Percentiles rank a stretch among this genome's conserved stretches.
Conservation (phyloP, 2,113 vertebrate genomes). For the Pao palembangensis region DNA sequence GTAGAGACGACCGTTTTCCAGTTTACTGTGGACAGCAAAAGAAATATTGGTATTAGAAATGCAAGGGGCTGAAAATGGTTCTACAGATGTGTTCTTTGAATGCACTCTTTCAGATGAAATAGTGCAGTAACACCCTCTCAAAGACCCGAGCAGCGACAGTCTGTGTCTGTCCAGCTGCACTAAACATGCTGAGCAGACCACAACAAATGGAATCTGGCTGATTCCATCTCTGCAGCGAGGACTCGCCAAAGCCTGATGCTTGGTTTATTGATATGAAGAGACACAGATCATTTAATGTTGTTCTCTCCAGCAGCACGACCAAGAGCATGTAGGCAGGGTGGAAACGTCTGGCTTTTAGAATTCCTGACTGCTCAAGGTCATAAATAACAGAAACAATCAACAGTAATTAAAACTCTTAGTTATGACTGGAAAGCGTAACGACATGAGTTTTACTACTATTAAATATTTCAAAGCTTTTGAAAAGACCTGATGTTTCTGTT, state of each 20-base stretch:
- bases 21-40: constrained; percentile 69
- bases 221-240: constrained; percentile 17
- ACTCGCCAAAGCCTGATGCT: background rate
- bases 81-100: background rate
- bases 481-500: too few relatives aligned
- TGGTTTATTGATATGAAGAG: constrained; percentile 4
- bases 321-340: too few relatives aligned
- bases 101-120: too few relatives aligned
- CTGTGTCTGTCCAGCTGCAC: background rate
- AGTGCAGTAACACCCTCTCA: background rate
- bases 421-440: background rate
- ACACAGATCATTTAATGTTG: background rate
- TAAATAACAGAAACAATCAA: background rate
- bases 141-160: background rate
- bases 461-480: background rate
- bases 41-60: background rate
- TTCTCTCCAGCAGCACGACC: background rate
- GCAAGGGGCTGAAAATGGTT: background rate
- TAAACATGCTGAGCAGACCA: constrained; percentile 8
- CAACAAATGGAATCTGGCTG: constrained; percentile 1
- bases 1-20: constrained; percentile 85
- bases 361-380: too few relatives aligned
- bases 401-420: background rate
- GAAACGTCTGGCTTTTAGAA: too few relatives aligned
- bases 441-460: background rate